Base-by-base conservation (phyloP, 2,113 vertebrate species). In the Irena cyanogastra region DNA sequence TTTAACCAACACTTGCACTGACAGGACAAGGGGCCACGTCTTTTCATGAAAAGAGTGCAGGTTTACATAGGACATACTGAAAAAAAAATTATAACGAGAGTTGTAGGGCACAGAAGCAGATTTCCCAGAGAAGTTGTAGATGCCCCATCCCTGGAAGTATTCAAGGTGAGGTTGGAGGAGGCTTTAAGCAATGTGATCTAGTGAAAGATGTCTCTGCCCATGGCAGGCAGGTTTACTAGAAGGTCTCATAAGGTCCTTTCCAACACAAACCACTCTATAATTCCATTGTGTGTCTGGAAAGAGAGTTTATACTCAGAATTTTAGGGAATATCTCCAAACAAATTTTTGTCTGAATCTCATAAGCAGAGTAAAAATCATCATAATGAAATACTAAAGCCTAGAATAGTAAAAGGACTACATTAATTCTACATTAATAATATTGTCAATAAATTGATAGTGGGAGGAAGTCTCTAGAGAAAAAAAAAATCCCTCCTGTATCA, bases 271-370 rank as follows among this genome's bases (percentile, higher is more conserved):
- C 15, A 16, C 71, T 69, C 13, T 52, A 11, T 33, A 11, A 66
- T 57, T 63, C 8, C 71, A 1, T 13, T 52, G 3, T 41, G 19
- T 41, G 31, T 27, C 45, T 80, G 23, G 18, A 64, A 91, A 81
- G 7, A 47, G 47, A 26, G 7, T 49, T 69, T 23, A 33, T 64
- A 28, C 16, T 37, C 77, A 33, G 23, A 77, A 35, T 35, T 30
- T 57, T 16, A 75, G 9, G 28, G 20, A 63, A 54, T 54, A 18
- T 70, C 24, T 59, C 12, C 0, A 0, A 45, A 69, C 0, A 31
- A 18, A 10, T 7, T 66, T 44, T 39, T 52, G 7, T 86, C 33
- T 52, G 21, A 65, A 66, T 61, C 13, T 76, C n/a, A 41, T 44
- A 76, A 69, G 7, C 16, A 56, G 6, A 52, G 23, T 35, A 52